These are phyloP conservation scores for Coturnix japonica DNA, from an alignment of 2,113 vertebrate species.

Conservation along the genomic window DNA sequence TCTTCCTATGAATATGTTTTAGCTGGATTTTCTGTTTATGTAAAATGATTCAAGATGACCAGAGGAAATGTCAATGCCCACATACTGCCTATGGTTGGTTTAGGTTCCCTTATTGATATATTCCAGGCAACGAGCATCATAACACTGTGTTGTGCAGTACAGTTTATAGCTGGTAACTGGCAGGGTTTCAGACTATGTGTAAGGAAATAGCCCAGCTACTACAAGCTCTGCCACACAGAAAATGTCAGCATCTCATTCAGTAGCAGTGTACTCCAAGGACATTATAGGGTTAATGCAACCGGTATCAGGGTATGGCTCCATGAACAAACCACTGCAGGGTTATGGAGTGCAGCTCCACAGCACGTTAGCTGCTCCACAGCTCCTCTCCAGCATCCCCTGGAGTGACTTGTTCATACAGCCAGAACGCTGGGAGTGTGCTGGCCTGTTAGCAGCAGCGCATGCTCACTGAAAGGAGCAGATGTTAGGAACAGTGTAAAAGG, in stretches of 20 bases:
- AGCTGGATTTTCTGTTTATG: background rate
- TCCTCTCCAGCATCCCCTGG: background rate
- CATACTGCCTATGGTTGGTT: background rate
- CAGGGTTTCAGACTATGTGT: background rate
- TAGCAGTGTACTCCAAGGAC: background rate
- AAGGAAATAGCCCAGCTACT: background rate
- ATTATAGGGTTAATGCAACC: background rate
- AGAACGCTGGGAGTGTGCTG: background rate
- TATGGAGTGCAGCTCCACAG: background rate
- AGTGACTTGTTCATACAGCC: background rate
- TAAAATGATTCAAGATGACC: conserved; percentile 2
- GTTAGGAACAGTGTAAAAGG: background rate
- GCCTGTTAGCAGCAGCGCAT: background rate
- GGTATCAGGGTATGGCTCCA: background rate
- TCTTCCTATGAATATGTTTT: background rate
- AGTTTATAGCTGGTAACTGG: background rate
- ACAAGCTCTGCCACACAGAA: background rate
- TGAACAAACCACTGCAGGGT: conserved; percentile 14
- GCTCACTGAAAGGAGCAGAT: background rate
- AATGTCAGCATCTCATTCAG: background rate
- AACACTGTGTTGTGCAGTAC: background rate
- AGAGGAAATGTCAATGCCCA: conserved; percentile 5
- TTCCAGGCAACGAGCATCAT: background rate
- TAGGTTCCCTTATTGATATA: background rate
- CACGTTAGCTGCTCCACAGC: background rate